A percentile compares a stretch with the other conserved stretches of the same genome.
Evolutionary conservation across 2,113 vertebrate genomes (phyloP).

Genomic region (Promerops cafer): DNA sequence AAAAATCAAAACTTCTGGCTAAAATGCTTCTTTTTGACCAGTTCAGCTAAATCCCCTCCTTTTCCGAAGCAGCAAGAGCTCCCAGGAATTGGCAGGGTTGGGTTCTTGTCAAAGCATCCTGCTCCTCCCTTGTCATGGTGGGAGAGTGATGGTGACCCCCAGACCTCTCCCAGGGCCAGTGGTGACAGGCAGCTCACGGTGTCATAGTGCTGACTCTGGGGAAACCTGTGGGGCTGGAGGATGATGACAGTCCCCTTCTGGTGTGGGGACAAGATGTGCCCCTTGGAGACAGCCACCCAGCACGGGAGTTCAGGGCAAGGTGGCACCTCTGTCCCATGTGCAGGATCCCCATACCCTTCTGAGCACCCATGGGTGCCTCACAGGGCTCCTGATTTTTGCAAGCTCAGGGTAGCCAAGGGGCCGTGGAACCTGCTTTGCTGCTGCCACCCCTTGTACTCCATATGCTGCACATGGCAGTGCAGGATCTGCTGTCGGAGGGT

Average conservation of each 20-base stretch:
- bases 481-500: background rate
- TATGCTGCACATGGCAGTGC: rapidly evolving
- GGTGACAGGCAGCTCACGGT: rapidly evolving
- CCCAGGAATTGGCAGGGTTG: background rate
- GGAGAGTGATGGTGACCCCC: background rate
- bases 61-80: background rate
- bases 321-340: background rate
- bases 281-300: background rate
- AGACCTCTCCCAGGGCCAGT: background rate
- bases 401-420: background rate
- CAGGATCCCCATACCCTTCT: background rate
- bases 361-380: background rate
- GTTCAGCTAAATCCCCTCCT: background rate
- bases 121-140: background rate
- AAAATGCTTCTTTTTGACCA: background rate
- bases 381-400: background rate
- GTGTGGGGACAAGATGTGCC: background rate
- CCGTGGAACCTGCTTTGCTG: background rate
- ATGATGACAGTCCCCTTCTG: background rate
- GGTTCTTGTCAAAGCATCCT: background rate
- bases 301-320: rapidly evolving
- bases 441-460: background rate
- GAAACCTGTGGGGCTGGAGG: background rate
- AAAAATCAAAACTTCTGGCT: background rate
- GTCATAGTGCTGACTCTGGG: background rate